phyloP scores from a whole-genome alignment of 2,797 vertebrate genomes.

The Rhinichthys osculus region DNA sequence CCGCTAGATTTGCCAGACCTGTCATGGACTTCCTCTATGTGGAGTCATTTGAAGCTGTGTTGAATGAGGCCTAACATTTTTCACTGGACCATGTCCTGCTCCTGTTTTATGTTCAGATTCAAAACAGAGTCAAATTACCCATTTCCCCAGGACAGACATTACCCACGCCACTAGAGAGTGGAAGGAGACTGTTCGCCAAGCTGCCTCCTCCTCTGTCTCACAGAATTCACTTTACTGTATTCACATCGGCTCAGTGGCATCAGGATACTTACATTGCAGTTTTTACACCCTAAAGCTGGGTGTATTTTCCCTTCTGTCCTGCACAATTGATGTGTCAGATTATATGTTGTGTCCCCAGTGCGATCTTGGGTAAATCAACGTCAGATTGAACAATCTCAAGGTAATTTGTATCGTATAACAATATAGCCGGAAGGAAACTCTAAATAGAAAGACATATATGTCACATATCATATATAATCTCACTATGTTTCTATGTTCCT shows the following conservation, averaged over 20 bases:
- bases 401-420: not conserved
- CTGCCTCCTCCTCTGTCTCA: slow-evolving; percentile 4
- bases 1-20: slow-evolving; percentile 66
- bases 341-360: not conserved
- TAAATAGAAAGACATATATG: not conserved
- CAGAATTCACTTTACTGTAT: slow-evolving; percentile 11
- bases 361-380: not conserved
- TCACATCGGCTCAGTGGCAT: not conserved
- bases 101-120: slow-evolving; percentile 55
- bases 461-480: not conserved
- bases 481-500: not conserved
- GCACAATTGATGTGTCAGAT: not conserved
- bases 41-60: slow-evolving; percentile 52
- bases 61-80: slow-evolving; percentile 51
- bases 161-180: slow-evolving; percentile 9
- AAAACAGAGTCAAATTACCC: slow-evolving; percentile 50
- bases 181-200: not conserved
- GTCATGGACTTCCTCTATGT: slow-evolving; percentile 53
- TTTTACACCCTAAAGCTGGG: not conserved
- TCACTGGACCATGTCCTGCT: slow-evolving; percentile 48
- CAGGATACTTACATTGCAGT: not conserved
- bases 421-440: not conserved
- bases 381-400: not conserved
- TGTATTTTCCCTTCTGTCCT: not conserved
- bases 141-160: slow-evolving; percentile 36